Evolutionary conservation across 2,797 vertebrate species (phyloP), one percentile per base, ranked within the genome.

Genomic region (Hirundo rustica): DNA sequence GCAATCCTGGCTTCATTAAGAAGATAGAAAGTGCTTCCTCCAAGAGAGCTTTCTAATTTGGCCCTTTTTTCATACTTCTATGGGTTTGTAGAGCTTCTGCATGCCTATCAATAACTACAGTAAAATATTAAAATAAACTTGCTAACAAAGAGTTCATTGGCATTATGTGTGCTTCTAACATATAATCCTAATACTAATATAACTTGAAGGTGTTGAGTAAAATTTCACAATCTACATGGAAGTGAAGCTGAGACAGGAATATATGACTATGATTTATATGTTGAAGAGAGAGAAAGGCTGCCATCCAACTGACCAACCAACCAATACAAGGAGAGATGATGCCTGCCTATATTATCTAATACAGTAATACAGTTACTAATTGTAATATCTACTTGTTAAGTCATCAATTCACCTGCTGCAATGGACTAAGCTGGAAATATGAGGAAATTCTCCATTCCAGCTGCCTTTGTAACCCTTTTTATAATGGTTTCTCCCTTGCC

Each of bases 91-190:
- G 60, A 79, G 34, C 30, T 80, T 51, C 57, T 93, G 16, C 74
- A 89, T 92, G 75, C 62, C 48, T 85, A 47, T 57, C 86, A 89
- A 74, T 82, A 93, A 32, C 50, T 68, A 51, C 25, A 51, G 75
- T 64, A 66, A 92, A 92, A 92, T 73, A 88, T 68, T 96, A 76
- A 92, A 95, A 60, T 84, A 95, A 86, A 96, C 94, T 95, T 93
- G 82, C 65, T 89, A 92, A 96, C 85, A 42, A 94, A 80, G 66
- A 74, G 74, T 88, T 95, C 78, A 64, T 79, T 93, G 96, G 86
- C 8, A 23, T 73, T 82, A 83, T 0, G 2, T 78, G 68, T 77
- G 8, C 38, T 94, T 76, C 66, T 79, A 91, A 78, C 27, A 34
- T 40, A 36, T 71, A 86, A 89, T 83, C 64, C 11, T 73, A 82